Base-by-base conservation (phyloP, 2,888 invertebrate species). In the Macrostomum cliftonense region DNA sequence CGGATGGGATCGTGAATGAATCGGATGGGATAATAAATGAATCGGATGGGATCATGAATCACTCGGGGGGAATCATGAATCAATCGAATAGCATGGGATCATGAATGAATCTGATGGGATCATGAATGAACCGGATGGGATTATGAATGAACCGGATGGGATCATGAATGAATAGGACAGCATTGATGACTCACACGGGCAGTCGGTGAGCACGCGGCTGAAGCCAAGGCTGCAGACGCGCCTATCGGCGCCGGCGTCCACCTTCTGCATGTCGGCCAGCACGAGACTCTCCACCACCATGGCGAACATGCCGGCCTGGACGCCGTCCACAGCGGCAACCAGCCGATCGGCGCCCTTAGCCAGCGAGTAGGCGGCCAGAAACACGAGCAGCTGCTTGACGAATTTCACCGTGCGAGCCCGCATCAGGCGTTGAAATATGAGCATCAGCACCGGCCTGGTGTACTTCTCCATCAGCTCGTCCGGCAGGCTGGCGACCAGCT, bases 351-450 rank as follows among this genome's bases (percentile, higher is more conserved):
- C 45, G n/a, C 36, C 37, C 17, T 38, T 40, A 40, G 16, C 17
- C 16, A 40, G 40, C 2, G 16, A 2, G 9, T 40, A 17, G 40
- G 40, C 20, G 4, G 16, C 20, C 39, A 51, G 45, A 40, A 53
- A 45, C 36, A 49, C 52, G 5, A n/a, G 57, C 62, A 60, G 61
- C 61, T 69, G 80, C 63, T 83, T 83, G 39, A 91, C 79, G 71
- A 82, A 95, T 73, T 95, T 95, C 0, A 86, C 82, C 0, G 97
- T 97, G 73, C 91, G 95, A 0, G 85, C 83, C 0, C 82, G 81
- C 1, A 86, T 83, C 36, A 97, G 74, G 48, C 95, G 76, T 72
- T 88, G 86, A 73, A 95, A 93, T n/a, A 95, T 75, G 51, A 93
- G 70, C 13, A 85, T 77, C 68, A 91, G 86, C 52, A 93, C 78